These are phyloP conservation scores for Myotis daubentonii DNA, from an alignment of 2,797 vertebrate genomes.

Conservation along the genomic window DNA sequence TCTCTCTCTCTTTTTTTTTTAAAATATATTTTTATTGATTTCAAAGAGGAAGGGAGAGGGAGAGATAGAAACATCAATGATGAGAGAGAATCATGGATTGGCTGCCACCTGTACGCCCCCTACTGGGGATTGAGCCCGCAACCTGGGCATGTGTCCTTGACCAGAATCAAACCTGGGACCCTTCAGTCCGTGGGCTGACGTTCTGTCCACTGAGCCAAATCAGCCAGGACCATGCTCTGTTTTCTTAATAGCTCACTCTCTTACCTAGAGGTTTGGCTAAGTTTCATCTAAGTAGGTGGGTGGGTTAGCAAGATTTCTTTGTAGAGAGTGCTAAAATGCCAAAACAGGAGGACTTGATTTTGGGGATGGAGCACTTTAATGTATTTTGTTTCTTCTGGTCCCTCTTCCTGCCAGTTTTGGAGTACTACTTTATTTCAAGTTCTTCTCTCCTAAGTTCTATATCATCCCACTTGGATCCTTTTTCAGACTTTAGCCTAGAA, in stretches of 20 bases:
- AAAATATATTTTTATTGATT: too few relatives aligned
- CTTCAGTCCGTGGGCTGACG: too few relatives aligned
- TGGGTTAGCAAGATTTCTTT: neutral
- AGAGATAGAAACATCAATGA: too few relatives aligned
- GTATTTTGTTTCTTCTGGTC: neutral
- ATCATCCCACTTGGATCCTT: neutral
- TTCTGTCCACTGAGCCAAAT: too few relatives aligned
- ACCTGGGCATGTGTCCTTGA: too few relatives aligned
- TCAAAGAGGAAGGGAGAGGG: too few relatives aligned
- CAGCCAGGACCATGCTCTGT: neutral
- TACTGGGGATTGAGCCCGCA: too few relatives aligned
- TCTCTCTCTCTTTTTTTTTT: too few relatives aligned
- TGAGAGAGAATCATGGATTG: too few relatives aligned
- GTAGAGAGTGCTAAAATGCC: neutral
- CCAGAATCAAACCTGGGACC: too few relatives aligned
- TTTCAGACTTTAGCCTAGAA: neutral
- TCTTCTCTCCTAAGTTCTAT: neutral
- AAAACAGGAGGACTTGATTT: neutral
- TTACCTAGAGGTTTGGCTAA: neutral
- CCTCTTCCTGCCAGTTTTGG: neutral
- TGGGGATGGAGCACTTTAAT: neutral
- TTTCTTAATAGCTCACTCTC: neutral
- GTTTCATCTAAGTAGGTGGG: neutral
- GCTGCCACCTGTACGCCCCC: too few relatives aligned
- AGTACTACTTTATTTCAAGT: neutral